Conservation (phyloP, 2,797 vertebrate genomes). For the Zalophus californianus region DNA sequence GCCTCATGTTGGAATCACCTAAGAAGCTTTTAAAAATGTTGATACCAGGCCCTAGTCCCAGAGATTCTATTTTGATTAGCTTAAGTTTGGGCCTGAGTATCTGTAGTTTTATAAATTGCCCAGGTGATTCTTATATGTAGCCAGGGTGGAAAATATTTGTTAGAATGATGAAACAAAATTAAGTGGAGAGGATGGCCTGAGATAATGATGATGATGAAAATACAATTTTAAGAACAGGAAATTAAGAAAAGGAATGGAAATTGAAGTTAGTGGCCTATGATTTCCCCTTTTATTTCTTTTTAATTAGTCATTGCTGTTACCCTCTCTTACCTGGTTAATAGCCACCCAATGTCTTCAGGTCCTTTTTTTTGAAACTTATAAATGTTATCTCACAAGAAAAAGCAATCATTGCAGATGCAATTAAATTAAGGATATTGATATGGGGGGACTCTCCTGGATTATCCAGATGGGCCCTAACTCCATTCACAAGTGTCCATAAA, state of each 20-base stretch:
- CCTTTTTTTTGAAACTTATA: background rate
- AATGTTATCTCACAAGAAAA: background rate
- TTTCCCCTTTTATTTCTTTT: background rate
- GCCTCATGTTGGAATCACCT: background rate
- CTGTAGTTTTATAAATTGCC: background rate
- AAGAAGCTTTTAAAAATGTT: background rate
- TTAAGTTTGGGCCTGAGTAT: background rate
- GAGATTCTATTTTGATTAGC: background rate
- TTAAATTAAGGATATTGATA: background rate
- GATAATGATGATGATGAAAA: background rate
- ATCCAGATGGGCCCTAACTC: background rate
- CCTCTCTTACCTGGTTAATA: background rate
- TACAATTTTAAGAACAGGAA: background rate
- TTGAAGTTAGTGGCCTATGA: background rate
- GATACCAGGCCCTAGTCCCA: background rate
- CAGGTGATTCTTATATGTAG: background rate
- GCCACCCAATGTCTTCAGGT: background rate
- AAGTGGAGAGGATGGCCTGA: background rate
- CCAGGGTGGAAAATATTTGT: background rate
- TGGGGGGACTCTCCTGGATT: background rate
- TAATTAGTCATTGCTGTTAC: background rate
- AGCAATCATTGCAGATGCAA: background rate
- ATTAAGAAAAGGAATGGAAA: background rate
- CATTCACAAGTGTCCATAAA: background rate
- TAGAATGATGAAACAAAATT: background rate